phyloP scores from a whole-genome alignment of 2,113 vertebrate species.

The Pygoscelis antarcticus region DNA sequence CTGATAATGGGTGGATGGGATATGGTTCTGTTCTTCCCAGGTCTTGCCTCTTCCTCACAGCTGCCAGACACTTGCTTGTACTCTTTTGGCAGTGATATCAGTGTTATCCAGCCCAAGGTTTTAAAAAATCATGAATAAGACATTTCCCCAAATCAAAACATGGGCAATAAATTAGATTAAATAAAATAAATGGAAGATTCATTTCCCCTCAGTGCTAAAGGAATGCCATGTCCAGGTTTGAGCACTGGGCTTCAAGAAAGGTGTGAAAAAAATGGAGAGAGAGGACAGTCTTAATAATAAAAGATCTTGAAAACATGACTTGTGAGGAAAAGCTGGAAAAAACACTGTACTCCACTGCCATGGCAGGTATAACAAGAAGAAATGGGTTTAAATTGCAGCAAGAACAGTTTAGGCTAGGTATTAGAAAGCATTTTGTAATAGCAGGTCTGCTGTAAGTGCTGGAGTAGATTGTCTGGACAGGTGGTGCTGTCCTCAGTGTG shows the following conservation, averaged over 20 bases:
- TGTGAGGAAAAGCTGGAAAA: not conserved
- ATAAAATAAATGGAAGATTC: not conserved
- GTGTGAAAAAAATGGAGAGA: not conserved
- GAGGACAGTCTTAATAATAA: not conserved
- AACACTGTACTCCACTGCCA: not conserved
- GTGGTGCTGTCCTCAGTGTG: not conserved
- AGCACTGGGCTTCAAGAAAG: not conserved
- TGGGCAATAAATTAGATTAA: not conserved
- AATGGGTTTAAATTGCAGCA: not conserved
- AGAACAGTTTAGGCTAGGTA: not conserved
- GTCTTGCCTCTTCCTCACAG: not conserved
- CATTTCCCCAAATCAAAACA: not conserved
- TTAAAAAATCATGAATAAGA: not conserved
- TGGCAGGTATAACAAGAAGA: not conserved
- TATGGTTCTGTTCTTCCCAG: not conserved
- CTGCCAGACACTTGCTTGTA: not conserved
- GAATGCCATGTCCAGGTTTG: not conserved
- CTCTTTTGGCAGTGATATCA: not conserved
- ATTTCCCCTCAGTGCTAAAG: not conserved
- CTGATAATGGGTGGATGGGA: not conserved
- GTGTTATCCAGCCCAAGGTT: not conserved
- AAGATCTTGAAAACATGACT: not conserved
- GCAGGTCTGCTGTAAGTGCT: not conserved
- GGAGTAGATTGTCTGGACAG: not conserved
- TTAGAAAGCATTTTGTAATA: not conserved